These are phyloP conservation scores for Scolopax mira DNA, from an alignment of 2,113 vertebrate genomes.

Conservation along the genomic window DNA sequence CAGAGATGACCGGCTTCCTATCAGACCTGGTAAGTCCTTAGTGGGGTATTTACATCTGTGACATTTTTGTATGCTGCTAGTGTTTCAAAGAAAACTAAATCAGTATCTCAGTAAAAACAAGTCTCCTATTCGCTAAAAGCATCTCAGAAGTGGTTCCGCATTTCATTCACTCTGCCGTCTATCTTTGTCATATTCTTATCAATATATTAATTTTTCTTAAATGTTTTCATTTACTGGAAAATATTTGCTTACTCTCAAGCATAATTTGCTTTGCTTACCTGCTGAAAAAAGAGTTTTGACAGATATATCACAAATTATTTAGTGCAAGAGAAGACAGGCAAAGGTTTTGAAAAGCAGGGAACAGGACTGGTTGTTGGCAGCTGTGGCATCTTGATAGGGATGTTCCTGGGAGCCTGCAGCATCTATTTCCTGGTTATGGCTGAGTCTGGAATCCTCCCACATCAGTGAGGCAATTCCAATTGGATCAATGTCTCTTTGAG, in stretches of 20 bases:
- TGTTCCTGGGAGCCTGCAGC: neutral
- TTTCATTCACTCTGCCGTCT: neutral
- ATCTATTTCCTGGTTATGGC: neutral
- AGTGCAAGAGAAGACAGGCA: neutral
- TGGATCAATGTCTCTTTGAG: neutral
- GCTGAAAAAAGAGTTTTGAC: neutral
- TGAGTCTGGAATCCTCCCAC: neutral
- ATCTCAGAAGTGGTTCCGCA: neutral
- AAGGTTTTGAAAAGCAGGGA: neutral
- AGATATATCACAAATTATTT: neutral
- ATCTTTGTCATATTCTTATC: neutral
- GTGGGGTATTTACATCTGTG: neutral
- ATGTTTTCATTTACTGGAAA: neutral
- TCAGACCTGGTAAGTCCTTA: slow-evolving; percentile 41
- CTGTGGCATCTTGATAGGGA: neutral
- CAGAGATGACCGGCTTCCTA: slow-evolving; percentile 24
- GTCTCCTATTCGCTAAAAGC: neutral
- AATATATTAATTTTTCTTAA: neutral
- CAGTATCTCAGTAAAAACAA: neutral
- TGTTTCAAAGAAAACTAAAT: neutral
- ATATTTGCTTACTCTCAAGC: neutral
- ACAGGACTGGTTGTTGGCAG: neutral
- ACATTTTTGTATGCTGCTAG: neutral
- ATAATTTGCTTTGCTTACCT: neutral
- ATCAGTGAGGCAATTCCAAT: neutral